Conservation (phyloP, 2,113 vertebrate species). For the Gnathonemus longibarbis region DNA sequence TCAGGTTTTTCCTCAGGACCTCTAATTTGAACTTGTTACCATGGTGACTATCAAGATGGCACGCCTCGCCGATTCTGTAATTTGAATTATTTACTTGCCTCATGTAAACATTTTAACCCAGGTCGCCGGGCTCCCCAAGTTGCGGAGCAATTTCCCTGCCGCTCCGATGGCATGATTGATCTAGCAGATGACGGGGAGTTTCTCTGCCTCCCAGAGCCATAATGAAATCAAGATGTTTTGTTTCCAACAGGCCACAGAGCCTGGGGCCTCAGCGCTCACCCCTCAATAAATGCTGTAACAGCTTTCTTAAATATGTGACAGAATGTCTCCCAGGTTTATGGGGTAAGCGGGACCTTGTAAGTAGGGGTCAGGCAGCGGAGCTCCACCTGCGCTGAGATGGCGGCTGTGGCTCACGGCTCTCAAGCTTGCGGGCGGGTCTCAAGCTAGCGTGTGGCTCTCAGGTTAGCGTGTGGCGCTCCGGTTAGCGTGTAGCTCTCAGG, state of each 20-base stretch:
- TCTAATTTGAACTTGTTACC: not conserved
- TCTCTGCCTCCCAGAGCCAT: conserved; percentile 29
- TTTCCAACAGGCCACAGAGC: conserved; percentile 43
- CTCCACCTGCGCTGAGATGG: conserved; percentile 24
- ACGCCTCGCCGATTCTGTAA: conserved; percentile 15
- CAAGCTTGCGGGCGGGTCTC: not conserved
- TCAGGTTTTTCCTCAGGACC: not conserved
- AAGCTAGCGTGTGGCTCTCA: not conserved
- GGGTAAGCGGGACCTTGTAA: conserved; percentile 46
- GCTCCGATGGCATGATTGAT: conserved; percentile 24
- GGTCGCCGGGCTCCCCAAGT: conserved; percentile 26
- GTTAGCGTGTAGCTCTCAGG: too few relatives aligned
- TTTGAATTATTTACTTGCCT: conserved; percentile 25
- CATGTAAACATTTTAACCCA: conserved; percentile 33
- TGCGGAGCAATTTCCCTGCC: not conserved
- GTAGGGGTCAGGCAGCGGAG: conserved; percentile 24
- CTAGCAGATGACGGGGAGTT: conserved; percentile 28
- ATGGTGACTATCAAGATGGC: conserved; percentile 21
- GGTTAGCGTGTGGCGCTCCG: too few relatives aligned
- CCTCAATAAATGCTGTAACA: conserved; percentile 49
- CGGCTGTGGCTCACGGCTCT: not conserved
- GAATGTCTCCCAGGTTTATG: conserved; percentile 35
- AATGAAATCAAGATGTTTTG: conserved; percentile 68
- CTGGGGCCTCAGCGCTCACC: conserved; percentile 27
- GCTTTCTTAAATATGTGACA: conserved; percentile 56